Conservation (phyloP, 2,113 vertebrate species). For the Perccottus glenii region DNA sequence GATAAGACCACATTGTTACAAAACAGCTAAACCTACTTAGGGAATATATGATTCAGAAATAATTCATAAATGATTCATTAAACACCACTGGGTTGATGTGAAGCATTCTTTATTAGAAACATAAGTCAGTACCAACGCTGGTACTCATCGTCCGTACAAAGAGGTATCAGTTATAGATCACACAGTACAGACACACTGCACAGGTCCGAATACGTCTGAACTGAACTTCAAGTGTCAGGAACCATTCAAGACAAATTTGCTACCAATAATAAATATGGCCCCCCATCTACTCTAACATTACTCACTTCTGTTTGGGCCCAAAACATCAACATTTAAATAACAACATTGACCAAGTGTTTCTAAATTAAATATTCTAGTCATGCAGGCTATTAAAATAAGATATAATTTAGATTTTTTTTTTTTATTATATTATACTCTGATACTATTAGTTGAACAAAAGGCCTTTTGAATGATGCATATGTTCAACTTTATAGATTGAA, state of each 20-base stretch:
- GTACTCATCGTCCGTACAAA: constrained; percentile 72
- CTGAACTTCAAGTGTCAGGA: constrained; percentile 81
- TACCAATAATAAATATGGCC: constrained; percentile 72
- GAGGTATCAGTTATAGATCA: constrained; percentile 76
- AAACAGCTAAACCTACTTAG: no score
- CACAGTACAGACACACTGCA: constrained; percentile 66
- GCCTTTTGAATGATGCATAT: no score
- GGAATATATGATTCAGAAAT: no score
- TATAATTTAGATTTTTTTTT: constrained; percentile 74
- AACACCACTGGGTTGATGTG: not conserved
- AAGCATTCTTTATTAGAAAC: constrained; percentile 58
- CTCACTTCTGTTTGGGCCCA: constrained; percentile 21
- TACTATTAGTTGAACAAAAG: not conserved
- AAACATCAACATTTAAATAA: constrained; percentile 58
- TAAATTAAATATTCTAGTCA: constrained; percentile 74
- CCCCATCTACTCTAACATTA: constrained; percentile 10
- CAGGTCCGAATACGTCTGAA: constrained; percentile 68
- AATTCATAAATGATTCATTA: no score
- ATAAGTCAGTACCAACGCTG: constrained; percentile 51
- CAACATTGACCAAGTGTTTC: constrained; percentile 52
- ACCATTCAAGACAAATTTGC: constrained; percentile 63
- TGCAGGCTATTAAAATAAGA: constrained; percentile 74
- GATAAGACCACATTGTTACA: no score
- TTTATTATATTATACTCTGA: not conserved
- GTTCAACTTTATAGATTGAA: no score